phyloP scores from a whole-genome alignment of 2,888 invertebrate species.

The Netelia inedita region DNA sequence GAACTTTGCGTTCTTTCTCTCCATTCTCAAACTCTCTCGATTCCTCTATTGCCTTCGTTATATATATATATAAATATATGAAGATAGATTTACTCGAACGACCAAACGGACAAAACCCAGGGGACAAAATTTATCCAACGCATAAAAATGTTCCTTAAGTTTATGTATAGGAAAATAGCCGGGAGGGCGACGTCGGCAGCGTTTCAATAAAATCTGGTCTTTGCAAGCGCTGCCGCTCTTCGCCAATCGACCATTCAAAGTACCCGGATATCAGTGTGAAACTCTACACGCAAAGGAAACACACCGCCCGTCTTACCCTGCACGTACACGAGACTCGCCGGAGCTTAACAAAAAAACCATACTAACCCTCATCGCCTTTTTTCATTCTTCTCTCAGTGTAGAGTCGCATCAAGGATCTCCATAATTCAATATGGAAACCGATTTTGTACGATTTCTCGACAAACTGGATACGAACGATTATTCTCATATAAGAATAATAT shows the following conservation, averaged over 20 bases:
- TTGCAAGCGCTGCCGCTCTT: conserved; percentile 29
- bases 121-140: conserved; percentile 81
- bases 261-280: conserved; percentile 63
- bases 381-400: neutral
- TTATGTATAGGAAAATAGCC: conserved; percentile 74
- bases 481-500: too few relatives aligned
- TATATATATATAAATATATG: neutral
- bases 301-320: conserved; percentile 71
- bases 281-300: conserved; percentile 74
- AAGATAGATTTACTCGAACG: conserved; percentile 32
- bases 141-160: conserved; percentile 83
- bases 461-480: too few relatives aligned
- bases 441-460: neutral
- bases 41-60: conserved; percentile 48
- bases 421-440: neutral
- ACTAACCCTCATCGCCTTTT: too few relatives aligned
- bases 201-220: conserved; percentile 81
- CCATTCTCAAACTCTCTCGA: conserved; percentile 50
- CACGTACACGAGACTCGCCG: neutral
- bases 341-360: neutral
- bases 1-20: conserved; percentile 42
- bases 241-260: conserved; percentile 70
- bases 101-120: conserved; percentile 66
- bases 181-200: conserved; percentile 67
- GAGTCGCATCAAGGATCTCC: neutral